Percentiles rank a stretch among this genome's conserved stretches.
Evolutionary conservation across 64 coral and sea anemone species (phyloP).

Genomic region (Stichodactyla mertensii): DNA sequence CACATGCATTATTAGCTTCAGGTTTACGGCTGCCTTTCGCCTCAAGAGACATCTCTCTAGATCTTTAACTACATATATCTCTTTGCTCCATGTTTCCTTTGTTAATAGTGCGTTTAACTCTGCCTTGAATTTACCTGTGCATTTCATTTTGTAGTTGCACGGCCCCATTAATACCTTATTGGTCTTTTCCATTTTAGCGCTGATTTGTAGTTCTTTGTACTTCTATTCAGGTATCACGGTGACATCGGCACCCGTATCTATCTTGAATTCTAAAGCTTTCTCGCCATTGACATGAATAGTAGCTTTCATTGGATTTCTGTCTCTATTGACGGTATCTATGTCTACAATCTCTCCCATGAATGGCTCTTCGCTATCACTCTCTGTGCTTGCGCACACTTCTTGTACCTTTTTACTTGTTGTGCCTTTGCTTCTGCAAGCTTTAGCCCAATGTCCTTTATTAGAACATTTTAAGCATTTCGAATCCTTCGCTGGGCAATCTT

Average conservation of each 20-base stretch:
- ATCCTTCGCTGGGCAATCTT: too few species aligned
- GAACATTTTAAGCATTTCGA: too few species aligned
- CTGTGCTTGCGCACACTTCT: too few species aligned
- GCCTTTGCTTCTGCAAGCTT: too few species aligned
- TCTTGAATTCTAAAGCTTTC: not conserved
- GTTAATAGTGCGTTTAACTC: not conserved
- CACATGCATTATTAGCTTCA: too few species aligned
- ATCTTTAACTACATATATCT: not conserved
- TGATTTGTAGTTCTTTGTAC: not conserved
- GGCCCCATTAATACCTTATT: not conserved
- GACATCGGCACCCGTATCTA: not conserved
- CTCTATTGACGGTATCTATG: not conserved
- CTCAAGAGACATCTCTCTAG: too few species aligned
- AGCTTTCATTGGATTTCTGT: not conserved
- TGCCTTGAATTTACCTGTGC: not conserved
- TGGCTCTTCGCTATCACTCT: too few species aligned
- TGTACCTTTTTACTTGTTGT: too few species aligned
- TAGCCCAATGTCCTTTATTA: too few species aligned
- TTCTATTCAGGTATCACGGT: conserved; percentile 6
- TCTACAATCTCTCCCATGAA: not conserved
- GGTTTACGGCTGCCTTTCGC: too few species aligned
- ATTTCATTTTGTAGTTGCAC: not conserved
- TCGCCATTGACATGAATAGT: not conserved
- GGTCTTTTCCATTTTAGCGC: not conserved
- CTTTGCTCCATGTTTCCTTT: not conserved